Percentiles rank a stretch among this genome's conserved stretches.
Evolutionary conservation across 2,797 vertebrate genomes (phyloP).

Genomic region (Sylvia borin): DNA sequence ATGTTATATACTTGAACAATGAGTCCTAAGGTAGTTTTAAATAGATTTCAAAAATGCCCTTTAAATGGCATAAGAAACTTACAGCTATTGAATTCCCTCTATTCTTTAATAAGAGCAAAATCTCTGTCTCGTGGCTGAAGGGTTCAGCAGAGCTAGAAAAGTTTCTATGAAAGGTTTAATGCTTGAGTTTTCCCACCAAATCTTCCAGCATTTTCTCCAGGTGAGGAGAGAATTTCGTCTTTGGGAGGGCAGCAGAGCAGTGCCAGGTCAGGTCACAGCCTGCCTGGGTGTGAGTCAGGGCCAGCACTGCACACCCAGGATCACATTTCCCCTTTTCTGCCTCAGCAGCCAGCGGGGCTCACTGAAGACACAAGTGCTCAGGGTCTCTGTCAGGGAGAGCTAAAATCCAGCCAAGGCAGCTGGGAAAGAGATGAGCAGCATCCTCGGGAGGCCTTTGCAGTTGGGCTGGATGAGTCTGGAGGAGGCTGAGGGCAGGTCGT

Average conservation of each 20-base stretch:
- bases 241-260: not conserved
- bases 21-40: not conserved
- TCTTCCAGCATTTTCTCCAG: not conserved
- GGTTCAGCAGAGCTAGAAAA: not conserved
- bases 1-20: not conserved
- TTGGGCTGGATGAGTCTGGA: slow-evolving; percentile 52
- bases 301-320: not conserved
- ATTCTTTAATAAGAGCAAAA: not conserved
- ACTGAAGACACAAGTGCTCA: not conserved
- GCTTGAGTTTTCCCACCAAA: not conserved
- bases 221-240: accelerated
- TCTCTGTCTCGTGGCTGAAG: not conserved
- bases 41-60: not conserved
- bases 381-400: slow-evolving; percentile 36
- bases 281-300: not conserved
- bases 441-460: slow-evolving; percentile 38
- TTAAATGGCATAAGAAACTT: not conserved
- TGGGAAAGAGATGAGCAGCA: not conserved
- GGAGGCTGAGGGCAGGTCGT: slow-evolving; percentile 52
- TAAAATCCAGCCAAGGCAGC: slow-evolving; percentile 28
- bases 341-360: not conserved
- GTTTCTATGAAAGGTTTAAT: not conserved
- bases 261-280: not conserved
- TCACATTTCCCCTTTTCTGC: not conserved
- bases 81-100: not conserved